These are phyloP conservation scores for Thalassophryne amazonica DNA, from an alignment of 2,797 vertebrate species.

Conservation along the genomic window DNA sequence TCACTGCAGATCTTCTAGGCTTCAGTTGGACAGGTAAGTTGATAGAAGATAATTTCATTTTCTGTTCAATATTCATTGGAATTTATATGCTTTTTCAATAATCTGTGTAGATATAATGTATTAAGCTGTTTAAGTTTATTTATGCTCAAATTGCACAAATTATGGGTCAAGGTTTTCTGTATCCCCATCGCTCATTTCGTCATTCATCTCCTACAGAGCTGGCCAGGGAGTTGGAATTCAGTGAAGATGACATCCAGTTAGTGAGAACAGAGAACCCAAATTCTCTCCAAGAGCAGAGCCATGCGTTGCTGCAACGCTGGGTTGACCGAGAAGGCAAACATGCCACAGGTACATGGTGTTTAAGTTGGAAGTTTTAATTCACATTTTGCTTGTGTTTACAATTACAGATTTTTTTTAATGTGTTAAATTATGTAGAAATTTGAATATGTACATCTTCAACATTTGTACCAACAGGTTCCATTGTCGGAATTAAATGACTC, in stretches of 20 bases:
- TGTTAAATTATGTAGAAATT: no score
- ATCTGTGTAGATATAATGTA: no score
- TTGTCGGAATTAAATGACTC: no score
- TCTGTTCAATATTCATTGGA: not conserved
- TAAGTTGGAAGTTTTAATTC: not conserved
- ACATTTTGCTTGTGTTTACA: not conserved
- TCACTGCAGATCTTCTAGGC: constrained; percentile 95
- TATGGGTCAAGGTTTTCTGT: not conserved
- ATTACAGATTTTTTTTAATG: no score
- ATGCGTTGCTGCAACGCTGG: constrained; percentile 93
- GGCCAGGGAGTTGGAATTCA: constrained; percentile 95
- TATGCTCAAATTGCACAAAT: no score
- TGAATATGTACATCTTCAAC: no score
- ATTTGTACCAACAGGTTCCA: no score
- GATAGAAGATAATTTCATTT: not conserved
- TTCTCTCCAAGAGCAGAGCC: constrained; percentile 96
- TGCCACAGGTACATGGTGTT: constrained; percentile 83
- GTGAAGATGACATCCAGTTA: constrained; percentile 90
- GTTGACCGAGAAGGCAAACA: constrained; percentile 91
- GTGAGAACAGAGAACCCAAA: constrained; percentile 93
- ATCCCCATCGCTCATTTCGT: constrained; percentile 2
- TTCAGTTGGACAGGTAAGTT: constrained; percentile 98
- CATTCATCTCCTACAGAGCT: constrained; percentile 75
- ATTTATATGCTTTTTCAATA: no score
- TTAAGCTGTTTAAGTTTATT: no score